phyloP scores from a whole-genome alignment of 1,140 invertebrate species.

The Listronotus bonariensis region DNA sequence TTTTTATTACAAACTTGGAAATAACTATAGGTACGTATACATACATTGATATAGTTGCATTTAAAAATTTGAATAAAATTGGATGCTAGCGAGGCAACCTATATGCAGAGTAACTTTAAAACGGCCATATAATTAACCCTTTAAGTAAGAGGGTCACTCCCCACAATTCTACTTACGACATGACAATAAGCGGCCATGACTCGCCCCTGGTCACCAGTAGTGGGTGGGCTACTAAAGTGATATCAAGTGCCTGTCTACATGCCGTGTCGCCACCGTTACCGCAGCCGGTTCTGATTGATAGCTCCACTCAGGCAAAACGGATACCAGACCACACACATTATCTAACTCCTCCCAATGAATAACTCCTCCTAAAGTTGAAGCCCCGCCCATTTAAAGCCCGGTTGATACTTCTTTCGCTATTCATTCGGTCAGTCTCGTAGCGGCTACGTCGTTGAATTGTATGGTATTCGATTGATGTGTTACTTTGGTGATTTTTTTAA shows the following conservation, averaged over 20 bases:
- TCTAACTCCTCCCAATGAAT: conserved; percentile 24
- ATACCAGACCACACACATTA: conserved; percentile 52
- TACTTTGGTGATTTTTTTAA: conserved; percentile 22
- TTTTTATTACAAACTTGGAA: conserved; percentile 22
- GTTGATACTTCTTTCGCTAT: conserved; percentile 15
- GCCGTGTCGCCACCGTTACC: conserved; percentile 56
- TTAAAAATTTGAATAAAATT: conserved; percentile 21
- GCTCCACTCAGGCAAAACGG: conserved; percentile 53
- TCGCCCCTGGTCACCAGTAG: conserved; percentile 45
- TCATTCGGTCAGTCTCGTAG: conserved; percentile 42
- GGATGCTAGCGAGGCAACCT: conserved; percentile 7
- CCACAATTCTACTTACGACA: conserved; percentile 19
- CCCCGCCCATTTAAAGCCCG: conserved; percentile 16
- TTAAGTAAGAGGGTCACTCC: conserved; percentile 25
- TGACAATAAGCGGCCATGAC: conserved; percentile 45
- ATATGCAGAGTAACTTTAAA: conserved; percentile 25
- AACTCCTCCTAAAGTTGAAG: conserved; percentile 22
- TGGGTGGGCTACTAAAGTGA: conserved; percentile 50
- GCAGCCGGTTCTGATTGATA: conserved; percentile 54
- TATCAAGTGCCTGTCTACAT: conserved; percentile 57
- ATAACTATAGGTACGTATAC: neutral
- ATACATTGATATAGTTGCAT: neutral
- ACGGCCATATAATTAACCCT: conserved; percentile 25
- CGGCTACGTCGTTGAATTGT: conserved; percentile 37
- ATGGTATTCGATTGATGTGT: conserved; percentile 24